Evolutionary conservation across 2,888 invertebrate genomes (phyloP).

Genomic region (Drosophila stalkeri): DNA sequence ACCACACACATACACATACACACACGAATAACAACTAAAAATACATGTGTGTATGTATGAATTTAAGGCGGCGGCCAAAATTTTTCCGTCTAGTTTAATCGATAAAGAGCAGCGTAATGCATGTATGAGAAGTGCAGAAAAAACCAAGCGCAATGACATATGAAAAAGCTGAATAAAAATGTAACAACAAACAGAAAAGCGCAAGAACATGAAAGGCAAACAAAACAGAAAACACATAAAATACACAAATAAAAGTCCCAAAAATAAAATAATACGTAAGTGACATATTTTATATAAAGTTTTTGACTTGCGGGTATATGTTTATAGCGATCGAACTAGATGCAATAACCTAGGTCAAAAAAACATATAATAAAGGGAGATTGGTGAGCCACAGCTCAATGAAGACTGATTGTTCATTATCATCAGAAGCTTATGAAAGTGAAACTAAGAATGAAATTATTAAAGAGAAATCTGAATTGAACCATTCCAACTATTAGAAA

Average conservation of each 20-base stretch:
- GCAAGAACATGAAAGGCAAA: constrained; percentile 19
- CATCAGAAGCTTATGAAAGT: not conserved
- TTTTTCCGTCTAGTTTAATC: constrained; percentile 65
- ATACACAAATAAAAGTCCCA: constrained; percentile 24
- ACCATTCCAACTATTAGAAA: not conserved
- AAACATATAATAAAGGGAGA: not conserved
- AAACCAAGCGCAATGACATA: constrained; percentile 48
- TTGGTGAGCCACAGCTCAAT: not conserved
- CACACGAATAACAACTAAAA: constrained; percentile 38
- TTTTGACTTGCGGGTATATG: not conserved
- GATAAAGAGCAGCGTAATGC: constrained; percentile 59
- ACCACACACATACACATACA: constrained; percentile 34
- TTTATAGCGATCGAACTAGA: not conserved
- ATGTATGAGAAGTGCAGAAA: constrained; percentile 39
- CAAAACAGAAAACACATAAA: constrained; percentile 23
- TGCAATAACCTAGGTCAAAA: not conserved
- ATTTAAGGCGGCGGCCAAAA: constrained; percentile 53
- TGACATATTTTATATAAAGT: not conserved
- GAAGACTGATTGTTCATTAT: not conserved
- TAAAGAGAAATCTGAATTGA: not conserved
- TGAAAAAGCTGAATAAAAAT: constrained; percentile 18
- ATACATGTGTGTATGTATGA: constrained; percentile 27
- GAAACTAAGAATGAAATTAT: not conserved
- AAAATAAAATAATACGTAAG: constrained; percentile 12
- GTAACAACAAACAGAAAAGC: constrained; percentile 8